Percentiles rank a stretch among this genome's conserved stretches.
Conservation (phyloP, 1,140 invertebrate genomes). For the Nylanderia fulva region DNA sequence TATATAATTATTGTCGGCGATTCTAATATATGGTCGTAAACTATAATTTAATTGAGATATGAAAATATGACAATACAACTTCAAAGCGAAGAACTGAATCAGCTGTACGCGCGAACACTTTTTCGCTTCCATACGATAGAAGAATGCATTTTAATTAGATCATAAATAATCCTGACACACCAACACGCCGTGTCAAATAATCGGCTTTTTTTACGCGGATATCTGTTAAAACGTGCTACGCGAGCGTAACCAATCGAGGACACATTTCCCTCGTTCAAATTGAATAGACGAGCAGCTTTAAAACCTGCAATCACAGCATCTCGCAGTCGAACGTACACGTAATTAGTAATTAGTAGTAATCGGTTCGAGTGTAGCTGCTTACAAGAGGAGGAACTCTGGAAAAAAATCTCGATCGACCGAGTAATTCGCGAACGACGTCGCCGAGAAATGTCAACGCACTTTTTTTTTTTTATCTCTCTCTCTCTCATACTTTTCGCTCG, state of each 20-base stretch:
- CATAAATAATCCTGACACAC: not conserved
- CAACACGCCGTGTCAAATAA: not conserved
- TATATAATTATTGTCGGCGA: not conserved
- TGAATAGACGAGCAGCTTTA: not conserved
- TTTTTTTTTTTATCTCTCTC: too few species aligned
- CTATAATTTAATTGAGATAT: too few species aligned
- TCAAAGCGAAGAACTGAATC: not conserved
- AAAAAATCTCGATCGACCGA: constrained; percentile 15
- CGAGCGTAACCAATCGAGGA: constrained; percentile 10
- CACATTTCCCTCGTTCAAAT: constrained; percentile 24
- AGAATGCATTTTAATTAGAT: not conserved
- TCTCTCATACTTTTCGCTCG: not conserved
- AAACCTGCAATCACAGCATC: not conserved
- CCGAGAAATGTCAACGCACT: constrained; percentile 29
- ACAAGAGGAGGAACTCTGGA: not conserved
- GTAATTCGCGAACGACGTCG: not conserved
- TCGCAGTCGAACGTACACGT: not conserved
- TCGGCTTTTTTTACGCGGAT: not conserved
- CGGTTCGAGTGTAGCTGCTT: not conserved
- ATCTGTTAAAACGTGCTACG: not conserved
- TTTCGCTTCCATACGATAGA: not conserved
- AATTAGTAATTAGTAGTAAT: constrained; percentile 18
- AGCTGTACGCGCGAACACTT: not conserved
- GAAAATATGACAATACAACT: not conserved
- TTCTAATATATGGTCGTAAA: too few species aligned